Base-by-base conservation (phyloP, 2,113 vertebrate species). In the Danionella cerebrum region DNA sequence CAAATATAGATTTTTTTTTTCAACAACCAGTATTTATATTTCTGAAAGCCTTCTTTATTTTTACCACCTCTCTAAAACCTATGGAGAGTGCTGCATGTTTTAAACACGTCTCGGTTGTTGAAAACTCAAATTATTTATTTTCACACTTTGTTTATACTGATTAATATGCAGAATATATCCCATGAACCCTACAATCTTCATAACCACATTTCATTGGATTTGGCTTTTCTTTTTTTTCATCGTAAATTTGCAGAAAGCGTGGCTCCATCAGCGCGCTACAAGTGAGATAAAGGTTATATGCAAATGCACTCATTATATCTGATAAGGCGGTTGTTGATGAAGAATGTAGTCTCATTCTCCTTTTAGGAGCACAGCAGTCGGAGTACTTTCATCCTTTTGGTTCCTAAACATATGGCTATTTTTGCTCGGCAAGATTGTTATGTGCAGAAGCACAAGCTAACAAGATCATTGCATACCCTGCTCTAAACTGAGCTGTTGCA, bases 221-320 rank as follows among this genome's bases (percentile, higher is more conserved):
- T 2, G 35, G 4, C 19, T 16, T 42, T 6, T 38, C 53, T n/a
- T 57, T 57, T 38, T n/a, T 33, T 59, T 59, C 22, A 16, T 39
- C 63, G n/a, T 71, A 65, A 62, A 39, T 69, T 55, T 50, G 11
- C 21, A 64, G 38, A 14, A 42, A 31, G 21, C 24, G 33, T 39
- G 16, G 31, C 42, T 35, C 14, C 42, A 16, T 62, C 69, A 59
- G 52, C 36, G 50, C 45, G 24, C 51, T 38, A 63, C 36, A 72
- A 59, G 42, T 36, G 16, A 42, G 24, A 68, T 21, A 72, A 72
- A 75, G 69, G 74, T 76, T 71, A 72, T 69, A 76, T 76, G 74
- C 74, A 76, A 76, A 76, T 72, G 52, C 27, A 35, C 45, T 64
- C 70, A 69, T 76, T 65, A 72, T 55, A 48, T 64, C 73, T 72